phyloP scores from a whole-genome alignment of 2,797 vertebrate species.

The Poecilia velifera region DNA sequence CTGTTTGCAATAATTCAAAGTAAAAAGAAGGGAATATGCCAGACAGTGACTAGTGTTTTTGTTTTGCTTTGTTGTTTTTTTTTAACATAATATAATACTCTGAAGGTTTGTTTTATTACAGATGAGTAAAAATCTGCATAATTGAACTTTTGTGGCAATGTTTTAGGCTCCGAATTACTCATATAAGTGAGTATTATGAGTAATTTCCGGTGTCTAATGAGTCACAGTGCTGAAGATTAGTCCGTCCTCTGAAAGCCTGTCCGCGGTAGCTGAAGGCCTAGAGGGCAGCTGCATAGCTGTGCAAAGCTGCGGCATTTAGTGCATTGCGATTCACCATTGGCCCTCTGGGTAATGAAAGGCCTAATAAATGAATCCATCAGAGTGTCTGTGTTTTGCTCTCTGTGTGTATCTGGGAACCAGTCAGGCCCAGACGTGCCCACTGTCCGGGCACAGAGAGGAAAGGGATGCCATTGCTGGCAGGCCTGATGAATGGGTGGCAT shows the following conservation, averaged over 20 bases:
- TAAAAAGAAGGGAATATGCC: conserved; percentile 55
- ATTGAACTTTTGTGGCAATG: conserved; percentile 26
- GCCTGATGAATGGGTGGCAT: conserved; percentile 86
- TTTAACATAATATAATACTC: conserved; percentile 24
- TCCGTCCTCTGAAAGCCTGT: conserved; percentile 62
- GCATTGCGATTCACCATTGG: conserved; percentile 83
- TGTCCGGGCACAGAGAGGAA: conserved; percentile 80
- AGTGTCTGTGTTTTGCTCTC: conserved; percentile 79
- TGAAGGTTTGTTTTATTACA: conserved; percentile 44
- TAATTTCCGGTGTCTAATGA: conserved; percentile 55
- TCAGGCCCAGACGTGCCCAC: conserved; percentile 79
- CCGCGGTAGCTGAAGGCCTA: conserved; percentile 57
- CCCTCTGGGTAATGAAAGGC: conserved; percentile 85
- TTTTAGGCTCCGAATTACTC: conserved; percentile 46
- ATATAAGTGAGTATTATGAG: conserved; percentile 51
- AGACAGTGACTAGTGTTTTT: conserved; percentile 40
- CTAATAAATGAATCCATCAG: conserved; percentile 88
- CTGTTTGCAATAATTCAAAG: conserved; percentile 44
- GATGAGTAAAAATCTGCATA: conserved; percentile 36
- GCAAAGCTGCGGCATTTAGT: conserved; percentile 75
- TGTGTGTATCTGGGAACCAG: conserved; percentile 82
- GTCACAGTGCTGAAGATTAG: conserved; percentile 44
- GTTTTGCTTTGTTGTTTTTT: conserved; percentile 21
- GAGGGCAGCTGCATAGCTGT: conserved; percentile 71
- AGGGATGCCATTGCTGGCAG: conserved; percentile 83